Percentiles rank a stretch among this genome's conserved stretches.
Evolutionary conservation across 1,140 invertebrate species (phyloP).

Genomic region (Meloidogyne chitwoodi): DNA sequence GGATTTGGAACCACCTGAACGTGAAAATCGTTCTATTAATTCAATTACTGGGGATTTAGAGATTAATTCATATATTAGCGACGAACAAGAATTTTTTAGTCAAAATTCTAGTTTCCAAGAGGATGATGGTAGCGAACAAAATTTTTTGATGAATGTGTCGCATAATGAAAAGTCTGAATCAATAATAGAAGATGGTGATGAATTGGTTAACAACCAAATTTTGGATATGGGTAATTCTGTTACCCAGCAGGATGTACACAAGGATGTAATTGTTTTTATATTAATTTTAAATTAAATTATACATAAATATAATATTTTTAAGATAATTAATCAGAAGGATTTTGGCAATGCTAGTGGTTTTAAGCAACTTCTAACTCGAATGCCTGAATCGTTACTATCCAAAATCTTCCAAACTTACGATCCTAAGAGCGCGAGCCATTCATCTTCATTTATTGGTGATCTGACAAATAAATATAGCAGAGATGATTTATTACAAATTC

Average conservation of each 20-base stretch:
- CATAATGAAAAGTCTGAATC: not conserved
- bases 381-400: not conserved
- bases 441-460: not conserved
- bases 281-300: not conserved
- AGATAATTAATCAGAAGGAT: not conserved
- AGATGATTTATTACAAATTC: not conserved
- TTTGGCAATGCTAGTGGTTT: not conserved
- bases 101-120: not conserved
- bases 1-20: not conserved
- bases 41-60: not conserved
- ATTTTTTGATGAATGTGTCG: not conserved
- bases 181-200: not conserved
- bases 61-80: not conserved
- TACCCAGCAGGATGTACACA: not conserved
- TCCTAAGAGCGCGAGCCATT: not conserved
- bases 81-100: not conserved
- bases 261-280: not conserved
- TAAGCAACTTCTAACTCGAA: not conserved
- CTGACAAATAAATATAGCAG: not conserved
- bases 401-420: not conserved
- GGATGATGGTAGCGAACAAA: not conserved
- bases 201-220: not conserved
- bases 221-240: not conserved
- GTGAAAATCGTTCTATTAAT: not conserved
- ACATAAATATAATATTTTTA: not conserved